Evolutionary conservation across 2,797 vertebrate species (phyloP).

Genomic region (Crax fasciolata): DNA sequence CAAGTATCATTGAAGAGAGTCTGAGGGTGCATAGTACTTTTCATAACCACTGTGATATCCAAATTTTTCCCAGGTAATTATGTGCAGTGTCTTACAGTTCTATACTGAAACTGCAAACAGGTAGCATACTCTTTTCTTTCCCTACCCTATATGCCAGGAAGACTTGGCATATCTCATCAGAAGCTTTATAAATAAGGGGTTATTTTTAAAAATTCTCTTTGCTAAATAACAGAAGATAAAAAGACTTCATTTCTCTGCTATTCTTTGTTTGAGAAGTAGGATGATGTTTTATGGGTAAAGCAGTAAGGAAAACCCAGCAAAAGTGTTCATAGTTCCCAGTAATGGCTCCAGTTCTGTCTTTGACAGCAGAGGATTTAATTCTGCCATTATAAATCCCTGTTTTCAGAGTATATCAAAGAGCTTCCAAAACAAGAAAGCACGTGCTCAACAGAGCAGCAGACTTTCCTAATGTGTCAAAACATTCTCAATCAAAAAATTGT

Average conservation of each 20-base stretch:
- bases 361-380: not conserved
- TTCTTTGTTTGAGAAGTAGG: not conserved
- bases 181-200: not conserved
- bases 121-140: not conserved
- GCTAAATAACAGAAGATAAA: not conserved
- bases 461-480: not conserved
- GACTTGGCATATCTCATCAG: not conserved
- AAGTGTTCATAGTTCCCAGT: not conserved
- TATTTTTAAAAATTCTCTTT: not conserved
- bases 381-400: not conserved
- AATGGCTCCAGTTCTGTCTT: not conserved
- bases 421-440: constrained; percentile 7
- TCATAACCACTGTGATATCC: not conserved
- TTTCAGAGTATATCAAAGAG: not conserved
- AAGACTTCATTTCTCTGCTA: not conserved
- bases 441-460: not conserved
- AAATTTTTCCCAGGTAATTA: not conserved
- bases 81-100: not conserved
- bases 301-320: not conserved
- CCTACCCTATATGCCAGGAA: not conserved
- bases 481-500: not conserved
- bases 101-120: not conserved
- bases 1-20: not conserved
- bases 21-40: not conserved
- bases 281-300: not conserved